These are phyloP conservation scores for Acanthiza pusilla DNA, from an alignment of 2,797 vertebrate species.

Conservation along the genomic window DNA sequence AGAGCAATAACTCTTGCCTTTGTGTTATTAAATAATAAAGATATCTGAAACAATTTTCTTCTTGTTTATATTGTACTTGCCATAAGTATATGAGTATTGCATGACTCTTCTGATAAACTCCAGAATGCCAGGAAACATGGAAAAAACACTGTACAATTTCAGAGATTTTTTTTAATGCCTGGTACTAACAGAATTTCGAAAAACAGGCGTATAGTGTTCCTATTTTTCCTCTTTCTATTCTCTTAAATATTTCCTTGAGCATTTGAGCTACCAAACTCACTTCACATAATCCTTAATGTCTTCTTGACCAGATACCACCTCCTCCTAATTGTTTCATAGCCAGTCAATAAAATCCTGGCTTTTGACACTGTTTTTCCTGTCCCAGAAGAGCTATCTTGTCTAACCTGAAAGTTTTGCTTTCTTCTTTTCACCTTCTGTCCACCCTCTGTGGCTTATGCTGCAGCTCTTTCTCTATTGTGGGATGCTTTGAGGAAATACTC, in stretches of 20 bases:
- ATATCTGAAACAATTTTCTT: slow-evolving; percentile 42
- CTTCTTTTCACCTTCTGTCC: background rate
- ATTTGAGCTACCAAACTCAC: background rate
- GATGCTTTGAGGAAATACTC: background rate
- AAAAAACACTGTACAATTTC: background rate
- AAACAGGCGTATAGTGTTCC: background rate
- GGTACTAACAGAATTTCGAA: background rate
- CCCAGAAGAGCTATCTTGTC: background rate
- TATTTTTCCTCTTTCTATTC: background rate
- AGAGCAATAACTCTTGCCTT: slow-evolving; percentile 7
- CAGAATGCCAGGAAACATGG: background rate
- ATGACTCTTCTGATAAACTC: background rate
- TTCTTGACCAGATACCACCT: background rate
- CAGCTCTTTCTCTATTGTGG: background rate
- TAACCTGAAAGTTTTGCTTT: background rate
- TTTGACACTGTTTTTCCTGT: background rate
- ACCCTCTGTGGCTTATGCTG: background rate
- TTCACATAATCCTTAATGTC: background rate
- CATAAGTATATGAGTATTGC: background rate
- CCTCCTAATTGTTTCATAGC: background rate
- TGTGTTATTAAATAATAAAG: slow-evolving; percentile 62
- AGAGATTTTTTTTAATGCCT: background rate
- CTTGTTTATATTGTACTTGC: slow-evolving; percentile 58
- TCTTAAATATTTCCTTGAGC: background rate
- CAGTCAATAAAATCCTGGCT: background rate